These are phyloP conservation scores for Gymnocheta viridis DNA, from an alignment of 2,888 invertebrate species.

Conservation along the genomic window DNA sequence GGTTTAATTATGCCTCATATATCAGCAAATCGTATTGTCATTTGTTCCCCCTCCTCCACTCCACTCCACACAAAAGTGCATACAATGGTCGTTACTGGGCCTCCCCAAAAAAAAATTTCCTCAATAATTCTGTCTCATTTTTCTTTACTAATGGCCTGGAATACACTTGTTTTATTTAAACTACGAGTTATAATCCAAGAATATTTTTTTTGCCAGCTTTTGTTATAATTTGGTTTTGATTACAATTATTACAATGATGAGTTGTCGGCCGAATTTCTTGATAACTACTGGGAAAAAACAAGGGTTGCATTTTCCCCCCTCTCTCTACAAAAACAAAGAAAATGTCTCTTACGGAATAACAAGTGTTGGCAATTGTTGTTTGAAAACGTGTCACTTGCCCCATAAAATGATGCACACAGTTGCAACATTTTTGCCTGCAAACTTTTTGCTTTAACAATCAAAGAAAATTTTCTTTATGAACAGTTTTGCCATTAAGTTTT, in stretches of 20 bases:
- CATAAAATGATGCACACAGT: slow-evolving; percentile 47
- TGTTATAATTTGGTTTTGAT: slow-evolving; percentile 80
- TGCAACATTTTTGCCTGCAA: slow-evolving; percentile 52
- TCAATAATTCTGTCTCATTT: slow-evolving; percentile 36
- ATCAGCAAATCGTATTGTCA: slow-evolving; percentile 75
- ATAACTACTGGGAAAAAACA: neutral
- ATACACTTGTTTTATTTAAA: slow-evolving; percentile 55
- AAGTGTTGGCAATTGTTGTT: slow-evolving; percentile 71
- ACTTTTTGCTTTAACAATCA: neutral
- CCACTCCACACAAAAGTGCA: slow-evolving; percentile 11
- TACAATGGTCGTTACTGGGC: neutral
- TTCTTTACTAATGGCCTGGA: slow-evolving; percentile 46
- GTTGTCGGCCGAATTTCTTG: slow-evolving; percentile 18
- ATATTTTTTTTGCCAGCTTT: slow-evolving; percentile 22
- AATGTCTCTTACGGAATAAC: slow-evolving; percentile 45
- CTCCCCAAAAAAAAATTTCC: slow-evolving; percentile 22
- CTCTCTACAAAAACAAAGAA: neutral
- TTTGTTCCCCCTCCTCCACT: neutral
- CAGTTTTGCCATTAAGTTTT: neutral
- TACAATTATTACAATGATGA: slow-evolving; percentile 76
- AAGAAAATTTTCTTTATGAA: neutral
- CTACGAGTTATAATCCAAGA: slow-evolving; percentile 23
- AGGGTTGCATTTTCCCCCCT: slow-evolving; percentile 63
- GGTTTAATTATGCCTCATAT: slow-evolving; percentile 81
- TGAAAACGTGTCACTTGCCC: slow-evolving; percentile 51